A percentile compares a stretch with the other conserved stretches of the same genome.
phyloP scores from a whole-genome alignment of 2,888 invertebrate species.

The Rhingia campestris region DNA sequence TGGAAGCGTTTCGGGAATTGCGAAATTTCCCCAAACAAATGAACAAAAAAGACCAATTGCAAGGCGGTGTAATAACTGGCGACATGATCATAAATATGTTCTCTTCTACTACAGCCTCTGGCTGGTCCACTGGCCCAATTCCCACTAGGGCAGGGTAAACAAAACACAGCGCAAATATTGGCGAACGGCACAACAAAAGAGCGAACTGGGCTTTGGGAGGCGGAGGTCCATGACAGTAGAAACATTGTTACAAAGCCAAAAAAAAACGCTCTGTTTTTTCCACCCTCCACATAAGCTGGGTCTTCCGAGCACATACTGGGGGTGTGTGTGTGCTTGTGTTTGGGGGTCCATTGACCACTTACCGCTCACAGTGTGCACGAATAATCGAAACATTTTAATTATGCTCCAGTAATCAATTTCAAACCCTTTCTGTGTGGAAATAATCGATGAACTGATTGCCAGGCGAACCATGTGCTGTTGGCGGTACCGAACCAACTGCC shows the following conservation, averaged over 20 bases:
- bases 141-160: slow-evolving; percentile 52
- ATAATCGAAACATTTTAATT: slow-evolving; percentile 75
- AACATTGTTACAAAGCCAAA: slow-evolving; percentile 63
- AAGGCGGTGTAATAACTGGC: slow-evolving; percentile 47
- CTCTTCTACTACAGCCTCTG: slow-evolving; percentile 25
- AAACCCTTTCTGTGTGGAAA: slow-evolving; percentile 64
- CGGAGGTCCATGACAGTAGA: slow-evolving; percentile 34
- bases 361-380: slow-evolving; percentile 63
- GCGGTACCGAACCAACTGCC: slow-evolving; percentile 6
- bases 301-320: background rate
- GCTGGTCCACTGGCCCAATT: slow-evolving; percentile 54
- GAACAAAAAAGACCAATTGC: slow-evolving; percentile 6
- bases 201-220: slow-evolving; percentile 16
- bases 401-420: slow-evolving; percentile 75
- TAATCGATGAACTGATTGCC: slow-evolving; percentile 73
- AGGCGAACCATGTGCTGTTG: slow-evolving; percentile 64
- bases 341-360: slow-evolving; percentile 68
- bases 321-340: slow-evolving; percentile 7
- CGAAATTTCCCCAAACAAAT: slow-evolving; percentile 31
- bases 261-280: slow-evolving; percentile 26
- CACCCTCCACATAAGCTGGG: background rate
- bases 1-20: slow-evolving; percentile 57
- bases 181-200: slow-evolving; percentile 52
- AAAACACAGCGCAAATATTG: slow-evolving; percentile 45
- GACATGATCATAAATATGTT: slow-evolving; percentile 60